Percentiles rank a stretch among this genome's conserved stretches.
These are phyloP conservation scores for Helogale parvula DNA, from an alignment of 2,113 vertebrate species.

Conservation along the genomic window DNA sequence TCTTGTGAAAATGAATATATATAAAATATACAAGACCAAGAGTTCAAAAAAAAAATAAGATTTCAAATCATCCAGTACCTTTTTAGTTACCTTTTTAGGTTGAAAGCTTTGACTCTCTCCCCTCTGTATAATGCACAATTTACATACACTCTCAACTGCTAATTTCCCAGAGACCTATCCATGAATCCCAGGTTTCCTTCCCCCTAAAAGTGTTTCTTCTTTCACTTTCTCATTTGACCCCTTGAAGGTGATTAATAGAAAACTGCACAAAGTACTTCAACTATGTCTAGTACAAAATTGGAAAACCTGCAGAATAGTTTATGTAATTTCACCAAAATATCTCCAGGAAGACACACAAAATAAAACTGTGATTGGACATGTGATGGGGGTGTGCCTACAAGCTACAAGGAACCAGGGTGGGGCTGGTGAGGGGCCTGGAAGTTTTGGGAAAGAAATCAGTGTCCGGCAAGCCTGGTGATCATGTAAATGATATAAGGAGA, in stretches of 20 bases:
- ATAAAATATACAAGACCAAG: neutral
- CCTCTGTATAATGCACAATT: neutral
- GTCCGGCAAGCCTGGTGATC: neutral
- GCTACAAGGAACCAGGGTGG: neutral
- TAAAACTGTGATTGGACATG: neutral
- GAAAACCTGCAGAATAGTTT: neutral
- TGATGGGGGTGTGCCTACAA: neutral
- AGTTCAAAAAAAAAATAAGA: neutral
- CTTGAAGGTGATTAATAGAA: slow-evolving; percentile 11
- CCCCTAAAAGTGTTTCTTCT: neutral
- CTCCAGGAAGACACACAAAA: neutral
- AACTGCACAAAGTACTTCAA: slow-evolving; percentile 5
- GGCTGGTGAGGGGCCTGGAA: neutral
- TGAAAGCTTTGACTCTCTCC: neutral
- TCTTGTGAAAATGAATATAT: slow-evolving; percentile 20
- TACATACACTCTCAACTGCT: neutral
- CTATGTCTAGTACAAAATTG: neutral
- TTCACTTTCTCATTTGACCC: slow-evolving; percentile 32
- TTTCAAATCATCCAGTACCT: neutral
- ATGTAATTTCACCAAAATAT: slow-evolving; percentile 12
- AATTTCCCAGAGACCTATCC: neutral
- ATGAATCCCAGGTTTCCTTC: neutral
- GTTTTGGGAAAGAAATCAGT: neutral
- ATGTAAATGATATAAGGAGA: neutral
- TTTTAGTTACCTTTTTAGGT: neutral